phyloP scores from a whole-genome alignment of 1,140 invertebrate genomes.

The Heliconius eleuchia region DNA sequence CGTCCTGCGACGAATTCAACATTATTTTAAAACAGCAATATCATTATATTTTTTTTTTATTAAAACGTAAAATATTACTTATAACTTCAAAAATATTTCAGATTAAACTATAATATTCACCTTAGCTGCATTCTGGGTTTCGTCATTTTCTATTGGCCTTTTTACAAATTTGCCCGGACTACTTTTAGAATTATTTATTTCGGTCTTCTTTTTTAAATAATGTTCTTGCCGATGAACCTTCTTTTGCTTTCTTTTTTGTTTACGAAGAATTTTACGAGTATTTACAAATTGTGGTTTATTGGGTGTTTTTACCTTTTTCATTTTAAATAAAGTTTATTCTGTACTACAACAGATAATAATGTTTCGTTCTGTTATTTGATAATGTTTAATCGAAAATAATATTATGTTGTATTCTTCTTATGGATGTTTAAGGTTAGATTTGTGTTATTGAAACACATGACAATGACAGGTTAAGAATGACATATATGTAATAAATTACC shows the following conservation, averaged over 20 bases:
- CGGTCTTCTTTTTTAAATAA: slow-evolving; percentile 65
- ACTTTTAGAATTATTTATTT: slow-evolving; percentile 33
- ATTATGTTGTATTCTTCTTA: neutral
- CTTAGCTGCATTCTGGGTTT: slow-evolving; percentile 41
- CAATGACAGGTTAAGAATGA: neutral
- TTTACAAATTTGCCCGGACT: slow-evolving; percentile 67
- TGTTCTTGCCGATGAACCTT: slow-evolving; percentile 66
- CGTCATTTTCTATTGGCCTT: slow-evolving; percentile 39
- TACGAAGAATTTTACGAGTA: slow-evolving; percentile 61
- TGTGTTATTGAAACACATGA: slow-evolving; percentile 28
- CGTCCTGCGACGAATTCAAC: too few relatives aligned
- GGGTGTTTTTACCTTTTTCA: slow-evolving; percentile 59
- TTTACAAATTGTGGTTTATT: slow-evolving; percentile 54
- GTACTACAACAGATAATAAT: too few relatives aligned
- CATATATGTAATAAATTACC: neutral
- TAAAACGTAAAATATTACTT: too few relatives aligned
- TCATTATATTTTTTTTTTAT: too few relatives aligned
- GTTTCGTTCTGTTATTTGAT: too few relatives aligned
- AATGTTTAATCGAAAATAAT: neutral
- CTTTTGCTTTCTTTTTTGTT: slow-evolving; percentile 67
- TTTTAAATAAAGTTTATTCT: slow-evolving; percentile 30
- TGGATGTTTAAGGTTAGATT: neutral
- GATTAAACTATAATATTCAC: slow-evolving; percentile 33
- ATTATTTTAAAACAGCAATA: too few relatives aligned
- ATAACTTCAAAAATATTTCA: too few relatives aligned